These are phyloP conservation scores for Elaphurus davidianus DNA, from an alignment of 2,113 vertebrate genomes.

Conservation along the genomic window DNA sequence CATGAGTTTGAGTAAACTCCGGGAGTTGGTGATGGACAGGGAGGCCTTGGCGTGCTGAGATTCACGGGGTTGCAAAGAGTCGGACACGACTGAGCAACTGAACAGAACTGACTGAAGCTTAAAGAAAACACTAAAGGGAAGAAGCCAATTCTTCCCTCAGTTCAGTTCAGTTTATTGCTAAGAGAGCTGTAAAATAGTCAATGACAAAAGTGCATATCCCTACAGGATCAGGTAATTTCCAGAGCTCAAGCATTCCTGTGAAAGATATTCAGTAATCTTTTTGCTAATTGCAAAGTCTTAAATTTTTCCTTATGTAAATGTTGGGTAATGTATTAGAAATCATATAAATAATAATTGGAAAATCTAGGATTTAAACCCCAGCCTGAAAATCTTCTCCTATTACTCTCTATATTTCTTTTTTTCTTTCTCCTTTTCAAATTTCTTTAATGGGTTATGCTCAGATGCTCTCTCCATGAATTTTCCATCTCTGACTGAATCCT, in stretches of 20 bases:
- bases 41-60: no score
- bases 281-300: neutral
- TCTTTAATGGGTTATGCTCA: neutral
- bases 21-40: no score
- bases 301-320: neutral
- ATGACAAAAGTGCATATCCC: neutral
- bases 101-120: neutral
- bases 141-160: neutral
- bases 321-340: neutral
- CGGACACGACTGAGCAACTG: no score
- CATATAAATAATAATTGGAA: neutral
- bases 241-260: neutral
- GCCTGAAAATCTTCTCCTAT: neutral
- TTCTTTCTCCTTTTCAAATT: neutral
- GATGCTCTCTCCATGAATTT: neutral
- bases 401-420: neutral
- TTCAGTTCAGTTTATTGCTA: neutral
- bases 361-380: neutral
- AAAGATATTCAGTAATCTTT: neutral
- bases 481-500: neutral
- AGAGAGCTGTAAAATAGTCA: neutral
- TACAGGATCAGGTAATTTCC: neutral
- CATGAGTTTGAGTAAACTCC: no score
- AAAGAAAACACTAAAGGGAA: neutral
- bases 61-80: no score